Evolutionary conservation across 2,113 vertebrate genomes (phyloP).

Genomic region (Tiliqua scincoides): DNA sequence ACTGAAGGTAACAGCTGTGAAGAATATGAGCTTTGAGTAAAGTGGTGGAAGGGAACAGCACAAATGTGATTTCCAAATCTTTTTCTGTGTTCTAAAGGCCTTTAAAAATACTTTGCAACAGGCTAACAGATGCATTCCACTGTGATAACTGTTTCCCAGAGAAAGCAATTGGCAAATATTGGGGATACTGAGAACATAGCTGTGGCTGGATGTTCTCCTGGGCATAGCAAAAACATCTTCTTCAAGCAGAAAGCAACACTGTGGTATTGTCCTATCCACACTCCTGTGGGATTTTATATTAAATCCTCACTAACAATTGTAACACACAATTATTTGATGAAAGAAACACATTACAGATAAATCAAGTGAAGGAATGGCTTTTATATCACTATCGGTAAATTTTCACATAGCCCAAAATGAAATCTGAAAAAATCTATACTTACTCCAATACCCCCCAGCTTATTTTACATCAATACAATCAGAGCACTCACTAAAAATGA

Average conservation of each 20-base stretch:
- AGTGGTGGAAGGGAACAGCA: background rate
- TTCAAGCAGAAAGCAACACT: background rate
- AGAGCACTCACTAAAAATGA: background rate
- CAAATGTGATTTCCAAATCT: background rate
- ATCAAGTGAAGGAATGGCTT: background rate
- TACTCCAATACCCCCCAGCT: background rate
- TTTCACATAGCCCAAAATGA: background rate
- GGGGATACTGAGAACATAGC: background rate
- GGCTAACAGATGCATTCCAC: background rate
- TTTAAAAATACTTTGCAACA: slow-evolving; percentile 21
- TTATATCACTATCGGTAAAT: background rate
- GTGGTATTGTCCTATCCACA: background rate
- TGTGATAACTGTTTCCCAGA: slow-evolving; percentile 1
- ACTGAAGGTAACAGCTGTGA: background rate
- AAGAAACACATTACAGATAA: background rate
- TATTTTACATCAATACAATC: background rate
- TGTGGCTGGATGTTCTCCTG: rapidly evolving
- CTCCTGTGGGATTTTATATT: background rate
- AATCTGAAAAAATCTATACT: background rate
- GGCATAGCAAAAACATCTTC: background rate
- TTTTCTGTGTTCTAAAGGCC: background rate
- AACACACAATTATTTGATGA: background rate
- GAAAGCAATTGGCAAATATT: background rate
- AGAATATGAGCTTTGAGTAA: background rate
- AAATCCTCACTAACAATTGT: background rate